Evolutionary conservation across 2,113 vertebrate genomes (phyloP).

Genomic region (Ctenomys sociabilis): DNA sequence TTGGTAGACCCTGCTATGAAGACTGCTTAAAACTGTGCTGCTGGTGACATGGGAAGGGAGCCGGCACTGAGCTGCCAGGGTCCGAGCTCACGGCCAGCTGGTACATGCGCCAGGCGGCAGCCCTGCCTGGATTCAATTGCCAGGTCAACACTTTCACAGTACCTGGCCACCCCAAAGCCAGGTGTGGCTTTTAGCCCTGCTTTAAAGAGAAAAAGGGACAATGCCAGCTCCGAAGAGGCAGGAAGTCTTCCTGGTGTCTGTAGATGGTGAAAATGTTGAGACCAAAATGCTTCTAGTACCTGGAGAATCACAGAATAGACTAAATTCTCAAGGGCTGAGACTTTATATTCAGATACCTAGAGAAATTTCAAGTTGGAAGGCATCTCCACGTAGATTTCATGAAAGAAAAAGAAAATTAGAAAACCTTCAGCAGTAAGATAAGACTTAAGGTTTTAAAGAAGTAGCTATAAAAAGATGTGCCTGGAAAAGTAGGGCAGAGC

Average conservation of each 20-base stretch:
- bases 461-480: constrained; percentile 74
- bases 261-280: not conserved
- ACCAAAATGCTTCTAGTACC: not conserved
- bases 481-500: constrained; percentile 64
- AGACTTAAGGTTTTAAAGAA: constrained; percentile 65
- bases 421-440: constrained; percentile 47
- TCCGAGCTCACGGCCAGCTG: not conserved
- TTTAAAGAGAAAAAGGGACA: not conserved
- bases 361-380: constrained; percentile 65
- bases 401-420: constrained; percentile 62
- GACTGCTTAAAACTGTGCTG: not conserved
- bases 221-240: no score
- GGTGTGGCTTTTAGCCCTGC: not conserved
- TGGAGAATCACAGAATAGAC: not conserved
- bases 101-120: not conserved
- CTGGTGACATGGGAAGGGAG: not conserved
- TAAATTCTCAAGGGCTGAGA: not conserved
- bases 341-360: constrained; percentile 44
- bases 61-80: not conserved
- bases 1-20: not conserved
- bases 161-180: not conserved
- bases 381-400: constrained; percentile 13
- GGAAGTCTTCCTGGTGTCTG: not conserved
- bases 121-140: not conserved
- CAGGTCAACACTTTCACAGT: not conserved